A percentile compares a stretch with the other conserved stretches of the same genome.
These are phyloP conservation scores for Rhagium mordax DNA, from an alignment of 2,888 invertebrate genomes.

Conservation along the genomic window DNA sequence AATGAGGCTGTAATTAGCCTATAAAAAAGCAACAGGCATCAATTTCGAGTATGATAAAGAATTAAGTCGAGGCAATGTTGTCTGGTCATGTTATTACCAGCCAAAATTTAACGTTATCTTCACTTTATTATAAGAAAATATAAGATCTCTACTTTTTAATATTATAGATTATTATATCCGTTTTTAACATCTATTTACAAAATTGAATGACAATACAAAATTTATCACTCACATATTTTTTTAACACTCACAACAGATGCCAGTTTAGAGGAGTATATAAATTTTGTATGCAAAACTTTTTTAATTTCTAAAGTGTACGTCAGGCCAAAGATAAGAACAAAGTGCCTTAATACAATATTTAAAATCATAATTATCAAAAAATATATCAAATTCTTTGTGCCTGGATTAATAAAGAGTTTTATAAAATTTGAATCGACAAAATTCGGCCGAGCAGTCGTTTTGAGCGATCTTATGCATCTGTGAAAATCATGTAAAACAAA, in stretches of 20 bases:
- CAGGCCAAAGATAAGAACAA: slow-evolving; percentile 8
- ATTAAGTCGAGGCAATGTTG: slow-evolving; percentile 46
- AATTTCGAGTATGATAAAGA: slow-evolving; percentile 42
- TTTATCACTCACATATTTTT: slow-evolving; percentile 19
- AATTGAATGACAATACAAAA: slow-evolving; percentile 16
- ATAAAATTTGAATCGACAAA: slow-evolving; percentile 55
- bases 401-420: slow-evolving; percentile 33
- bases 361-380: slow-evolving; percentile 20
- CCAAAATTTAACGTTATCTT: background rate
- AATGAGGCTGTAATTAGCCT: slow-evolving; percentile 63
- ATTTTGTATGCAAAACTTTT: slow-evolving; percentile 21
- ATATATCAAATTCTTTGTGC: slow-evolving; percentile 31
- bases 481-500: slow-evolving; percentile 65
- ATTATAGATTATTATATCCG: background rate
- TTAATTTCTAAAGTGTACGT: slow-evolving; percentile 4
- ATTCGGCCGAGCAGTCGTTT: slow-evolving; percentile 69
- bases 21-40: slow-evolving; percentile 66
- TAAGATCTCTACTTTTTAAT: slow-evolving; percentile 16
- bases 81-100: slow-evolving; percentile 29
- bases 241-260: background rate
- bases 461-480: slow-evolving; percentile 71
- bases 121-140: slow-evolving; percentile 19
- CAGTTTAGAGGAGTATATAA: slow-evolving; percentile 20
- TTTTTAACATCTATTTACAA: slow-evolving; percentile 22
- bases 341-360: slow-evolving; percentile 8